phyloP scores from a whole-genome alignment of 30 jellyfish, hydroid and myxozoan species.

The Turritopsis dohrnii region DNA sequence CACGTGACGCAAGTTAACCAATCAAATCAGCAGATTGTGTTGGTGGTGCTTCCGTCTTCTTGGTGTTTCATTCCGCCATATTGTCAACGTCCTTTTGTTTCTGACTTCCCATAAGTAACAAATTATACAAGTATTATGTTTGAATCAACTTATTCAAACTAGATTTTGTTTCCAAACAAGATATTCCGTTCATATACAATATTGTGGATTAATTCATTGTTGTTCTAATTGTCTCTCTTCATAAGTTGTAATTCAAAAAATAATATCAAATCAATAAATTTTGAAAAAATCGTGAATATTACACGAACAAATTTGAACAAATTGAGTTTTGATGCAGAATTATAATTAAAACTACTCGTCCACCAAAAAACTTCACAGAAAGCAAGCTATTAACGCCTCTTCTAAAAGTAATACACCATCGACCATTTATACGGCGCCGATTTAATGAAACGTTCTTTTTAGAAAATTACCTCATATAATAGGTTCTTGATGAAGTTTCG shows the following conservation, averaged over 20 bases:
- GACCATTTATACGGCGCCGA: no score
- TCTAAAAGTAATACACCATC: no score
- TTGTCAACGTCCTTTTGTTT: background rate
- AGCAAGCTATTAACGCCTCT: no score
- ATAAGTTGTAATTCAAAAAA: background rate
- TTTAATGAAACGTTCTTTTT: no score
- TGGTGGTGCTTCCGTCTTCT: no score
- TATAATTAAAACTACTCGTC: no score
- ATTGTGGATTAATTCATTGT: background rate
- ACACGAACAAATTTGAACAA: no score
- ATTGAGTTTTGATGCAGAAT: no score
- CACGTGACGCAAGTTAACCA: no score
- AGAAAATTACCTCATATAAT: background rate
- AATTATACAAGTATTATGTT: background rate
- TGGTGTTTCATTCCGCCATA: background rate
- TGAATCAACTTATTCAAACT: background rate
- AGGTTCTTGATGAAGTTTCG: background rate
- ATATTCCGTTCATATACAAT: background rate
- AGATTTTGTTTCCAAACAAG: background rate
- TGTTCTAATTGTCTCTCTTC: background rate
- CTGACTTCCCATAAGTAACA: background rate
- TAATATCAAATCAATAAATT: background rate
- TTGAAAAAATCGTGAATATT: no score
- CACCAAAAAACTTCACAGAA: no score
- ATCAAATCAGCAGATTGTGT: no score